phyloP scores from a whole-genome alignment of 2,113 vertebrate genomes.

The Eubucco bourcierii region DNA sequence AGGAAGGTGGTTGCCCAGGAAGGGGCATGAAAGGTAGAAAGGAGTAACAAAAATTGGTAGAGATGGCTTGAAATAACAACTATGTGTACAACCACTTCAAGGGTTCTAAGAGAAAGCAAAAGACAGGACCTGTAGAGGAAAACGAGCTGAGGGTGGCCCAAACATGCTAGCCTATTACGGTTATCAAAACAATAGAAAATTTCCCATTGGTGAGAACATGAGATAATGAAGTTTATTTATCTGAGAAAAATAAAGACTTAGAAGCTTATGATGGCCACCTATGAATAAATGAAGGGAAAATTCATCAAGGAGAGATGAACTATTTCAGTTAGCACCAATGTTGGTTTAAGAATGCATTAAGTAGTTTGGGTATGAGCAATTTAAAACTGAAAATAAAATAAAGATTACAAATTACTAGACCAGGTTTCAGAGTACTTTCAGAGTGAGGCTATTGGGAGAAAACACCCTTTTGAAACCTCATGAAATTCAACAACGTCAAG shows the following conservation, averaged over 20 bases:
- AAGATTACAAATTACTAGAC: too few species aligned
- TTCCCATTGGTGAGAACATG: neutral
- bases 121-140: neutral
- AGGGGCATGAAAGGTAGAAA: neutral
- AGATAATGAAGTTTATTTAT: constrained; percentile 13
- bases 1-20: too few species aligned
- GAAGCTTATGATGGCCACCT: neutral
- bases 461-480: too few species aligned
- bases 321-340: too few species aligned
- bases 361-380: too few species aligned
- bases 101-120: neutral
- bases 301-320: too few species aligned
- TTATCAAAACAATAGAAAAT: neutral
- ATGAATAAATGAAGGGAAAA: constrained; percentile 22
- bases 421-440: too few species aligned
- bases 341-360: too few species aligned
- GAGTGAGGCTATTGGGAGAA: too few species aligned
- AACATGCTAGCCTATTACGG: neutral
- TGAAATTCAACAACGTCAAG: too few species aligned
- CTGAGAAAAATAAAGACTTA: constrained; percentile 12
- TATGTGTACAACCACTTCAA: neutral
- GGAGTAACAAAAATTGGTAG: neutral
- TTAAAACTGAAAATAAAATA: too few species aligned
- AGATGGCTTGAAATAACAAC: neutral
- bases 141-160: neutral